A percentile compares a stretch with the other conserved stretches of the same genome.
Conservation (phyloP, 1,140 invertebrate genomes). For the Rhopalosiphum padi region DNA sequence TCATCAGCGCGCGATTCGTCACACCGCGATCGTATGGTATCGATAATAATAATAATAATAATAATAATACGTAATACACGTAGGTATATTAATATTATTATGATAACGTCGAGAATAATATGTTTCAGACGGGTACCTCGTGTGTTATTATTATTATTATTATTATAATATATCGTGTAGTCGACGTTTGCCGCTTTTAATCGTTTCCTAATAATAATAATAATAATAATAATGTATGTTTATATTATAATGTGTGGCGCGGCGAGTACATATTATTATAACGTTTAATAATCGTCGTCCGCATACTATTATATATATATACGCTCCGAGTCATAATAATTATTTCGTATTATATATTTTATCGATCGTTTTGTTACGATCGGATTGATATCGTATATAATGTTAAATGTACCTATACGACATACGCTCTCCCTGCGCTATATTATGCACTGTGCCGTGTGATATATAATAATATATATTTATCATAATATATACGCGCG, state of each 20-base stretch:
- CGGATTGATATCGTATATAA: not conserved
- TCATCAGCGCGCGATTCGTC: not conserved
- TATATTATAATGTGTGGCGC: not conserved
- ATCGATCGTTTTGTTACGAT: conserved; percentile 20
- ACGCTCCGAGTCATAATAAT: not conserved
- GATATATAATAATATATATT: not conserved
- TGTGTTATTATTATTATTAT: not conserved
- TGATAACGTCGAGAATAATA: too few species aligned
- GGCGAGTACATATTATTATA: not conserved
- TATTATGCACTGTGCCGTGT: not conserved
- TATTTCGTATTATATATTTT: not conserved
- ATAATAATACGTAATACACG: too few species aligned
- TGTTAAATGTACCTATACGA: not conserved
- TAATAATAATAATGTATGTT: not conserved
- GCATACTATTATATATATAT: too few species aligned
- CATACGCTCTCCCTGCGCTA: not conserved
- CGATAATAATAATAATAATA: too few species aligned
- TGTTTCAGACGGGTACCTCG: too few species aligned
- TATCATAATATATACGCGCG: not conserved
- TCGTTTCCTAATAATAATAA: not conserved
- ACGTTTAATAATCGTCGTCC: not conserved
- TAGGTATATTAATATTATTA: not conserved
- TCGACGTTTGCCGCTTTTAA: not conserved
- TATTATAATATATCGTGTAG: too few species aligned
- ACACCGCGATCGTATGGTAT: not conserved